Evolutionary conservation across 2,888 invertebrate genomes (phyloP), one percentile per base, ranked within the genome.

Genomic region (Catocala fraxini): DNA sequence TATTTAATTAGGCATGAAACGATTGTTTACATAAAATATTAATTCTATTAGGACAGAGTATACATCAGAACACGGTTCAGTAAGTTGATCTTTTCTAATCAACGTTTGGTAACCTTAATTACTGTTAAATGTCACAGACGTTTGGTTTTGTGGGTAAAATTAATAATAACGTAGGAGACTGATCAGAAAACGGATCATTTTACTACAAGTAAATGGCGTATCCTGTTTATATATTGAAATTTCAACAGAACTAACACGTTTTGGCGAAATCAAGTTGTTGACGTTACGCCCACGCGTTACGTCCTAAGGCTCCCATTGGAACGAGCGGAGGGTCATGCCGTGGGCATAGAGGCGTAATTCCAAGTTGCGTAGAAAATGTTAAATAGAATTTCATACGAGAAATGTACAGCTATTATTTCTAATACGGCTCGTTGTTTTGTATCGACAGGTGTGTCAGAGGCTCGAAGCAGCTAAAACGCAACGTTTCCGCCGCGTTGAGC

Each of bases 401-500:
- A 42, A 25, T 41, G 47, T 42, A 48, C 47, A 43, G 15, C 47
- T 45, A 52, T 49, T 51, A 48, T 51, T 60, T 39, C 57, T 56
- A 64, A 56, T 25, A 60, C 9, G 45, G 53, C 25, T 25, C 10
- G 51, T 54, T 69, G 58, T 61, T 57, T 51, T 25, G 15, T 65
- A 60, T 51, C 60, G 68, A 70, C 77, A 73, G 70, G 73, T 71
- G 70, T 70, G 70, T 73, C n/a, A 67, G 71, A 65, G 75, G 25
- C 25, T 73, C 39, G 63, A 70, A 68, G 75, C 61, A 63, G 57
- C 59, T 68, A 60, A 63, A 68, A 62, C 67, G 68, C 63, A 51
- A 66, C 71, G 75, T 74, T 76, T 83, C 82, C 79, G 79, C 64
- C 73, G 68, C 65, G 65, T 69, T 58, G 51, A 59, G 68, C 56